These are phyloP conservation scores for Pristionchus mayeri DNA, from an alignment of 2,888 invertebrate species.

Conservation along the genomic window DNA sequence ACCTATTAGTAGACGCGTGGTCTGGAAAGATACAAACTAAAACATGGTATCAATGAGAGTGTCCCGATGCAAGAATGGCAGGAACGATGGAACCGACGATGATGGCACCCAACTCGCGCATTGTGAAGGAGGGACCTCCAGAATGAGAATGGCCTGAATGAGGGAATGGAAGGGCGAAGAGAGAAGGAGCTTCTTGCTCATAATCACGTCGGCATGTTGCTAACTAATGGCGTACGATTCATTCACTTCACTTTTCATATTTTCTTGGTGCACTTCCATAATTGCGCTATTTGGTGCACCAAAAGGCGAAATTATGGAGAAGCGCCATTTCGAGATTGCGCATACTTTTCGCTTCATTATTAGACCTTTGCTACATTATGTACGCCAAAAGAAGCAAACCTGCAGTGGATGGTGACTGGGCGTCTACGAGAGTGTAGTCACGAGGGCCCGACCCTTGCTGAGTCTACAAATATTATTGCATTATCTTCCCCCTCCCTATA, in stretches of 20 bases:
- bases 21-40: background rate
- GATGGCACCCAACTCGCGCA: conserved; percentile 87
- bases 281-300: too few species aligned
- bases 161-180: background rate
- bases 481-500: background rate
- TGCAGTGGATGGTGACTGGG: conserved; percentile 50
- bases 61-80: conserved; percentile 90
- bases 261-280: too few species aligned
- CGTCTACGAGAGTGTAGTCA: conserved; percentile 51
- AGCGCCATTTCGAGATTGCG: too few species aligned
- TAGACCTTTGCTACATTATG: too few species aligned
- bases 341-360: too few species aligned
- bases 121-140: conserved; percentile 81
- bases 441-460: conserved; percentile 43
- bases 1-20: background rate
- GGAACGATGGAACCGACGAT: conserved; percentile 91
- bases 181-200: too few species aligned
- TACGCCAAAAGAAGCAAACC: conserved; percentile 11
- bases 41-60: conserved; percentile 82
- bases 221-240: too few species aligned
- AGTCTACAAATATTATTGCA: background rate
- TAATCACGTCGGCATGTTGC: too few species aligned
- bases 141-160: conserved; percentile 53
- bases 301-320: too few species aligned
- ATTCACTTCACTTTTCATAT: too few species aligned